Evolutionary conservation across 2,888 invertebrate species (phyloP), one percentile per base, ranked within the genome.

Genomic region (Adela reaumurella): DNA sequence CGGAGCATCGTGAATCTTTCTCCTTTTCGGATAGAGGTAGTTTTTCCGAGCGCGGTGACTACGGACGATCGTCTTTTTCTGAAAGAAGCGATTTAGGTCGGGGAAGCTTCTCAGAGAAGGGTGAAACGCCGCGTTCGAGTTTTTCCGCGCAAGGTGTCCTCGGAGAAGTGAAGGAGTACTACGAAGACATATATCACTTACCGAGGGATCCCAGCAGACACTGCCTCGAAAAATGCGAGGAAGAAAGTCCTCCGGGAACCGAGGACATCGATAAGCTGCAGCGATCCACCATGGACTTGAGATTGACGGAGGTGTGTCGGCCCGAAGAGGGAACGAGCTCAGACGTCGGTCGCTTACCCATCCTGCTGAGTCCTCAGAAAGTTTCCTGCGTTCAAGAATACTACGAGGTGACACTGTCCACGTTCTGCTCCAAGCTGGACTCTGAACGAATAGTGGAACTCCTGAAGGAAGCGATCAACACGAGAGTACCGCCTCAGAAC

Each of bases 381-480:
- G 66, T 77, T 0, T 73, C 69, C 0, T 70, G 73, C 52, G 67
- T 68, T 0, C 72, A 72, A 45, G 79, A 80, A 48, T 76, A 73
- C 45, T 84, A 89, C 51, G 92, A 92, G 66, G 86, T 92, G 0
- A 87, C 89, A 18, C 65, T 93, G 19, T 90, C 91, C 0, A 88
- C 90, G 8, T 86, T 89, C 43, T 92, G 91, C 61, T 90, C 90
- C 1, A 86, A 89, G 59, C 68, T 92, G 45, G 90, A 91, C 59
- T 86, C 90, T 1, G 86, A 87, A 45, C 86, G 90, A 49, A 92
- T 94, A 52, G 81, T 94, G 11, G 89, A 89, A 55, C 77, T 92
- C 57, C 81, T 94, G 1, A 91, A 90, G 63, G 85, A 88, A 57
- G 87, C 89, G 1, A 90, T 93, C 4, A 90, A 89, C 57, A 86